Percentiles rank a stretch among this genome's conserved stretches.
Evolutionary conservation across 2,797 vertebrate species (phyloP).

Genomic region (Enteromius radiatus): DNA sequence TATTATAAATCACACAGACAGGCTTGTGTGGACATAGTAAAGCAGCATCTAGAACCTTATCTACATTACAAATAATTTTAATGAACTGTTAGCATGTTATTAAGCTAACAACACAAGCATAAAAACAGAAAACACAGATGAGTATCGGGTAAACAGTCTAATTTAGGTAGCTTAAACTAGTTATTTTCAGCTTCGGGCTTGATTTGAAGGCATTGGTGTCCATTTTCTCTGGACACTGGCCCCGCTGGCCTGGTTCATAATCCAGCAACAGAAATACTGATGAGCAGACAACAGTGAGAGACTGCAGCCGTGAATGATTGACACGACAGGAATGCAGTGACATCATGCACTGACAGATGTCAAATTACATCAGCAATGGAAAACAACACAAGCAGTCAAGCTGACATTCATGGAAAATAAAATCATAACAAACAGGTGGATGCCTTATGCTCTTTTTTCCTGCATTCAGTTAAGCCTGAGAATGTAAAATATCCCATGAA

Average conservation of each 20-base stretch:
- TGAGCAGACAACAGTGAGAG: not conserved
- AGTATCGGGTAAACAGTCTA: not conserved
- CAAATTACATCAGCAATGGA: not conserved
- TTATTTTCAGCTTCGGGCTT: not conserved
- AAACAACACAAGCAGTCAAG: not conserved
- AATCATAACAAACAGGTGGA: not conserved
- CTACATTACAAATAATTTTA: not conserved
- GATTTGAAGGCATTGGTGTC: not conserved
- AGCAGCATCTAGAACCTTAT: not conserved
- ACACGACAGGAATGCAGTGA: constrained; percentile 11
- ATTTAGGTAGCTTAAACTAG: not conserved
- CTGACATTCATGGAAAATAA: not conserved
- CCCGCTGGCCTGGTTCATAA: not conserved
- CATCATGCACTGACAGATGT: not conserved
- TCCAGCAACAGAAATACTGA: not conserved
- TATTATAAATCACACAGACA: not conserved
- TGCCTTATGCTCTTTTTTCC: not conserved
- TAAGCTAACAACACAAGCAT: not conserved
- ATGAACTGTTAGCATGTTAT: not conserved
- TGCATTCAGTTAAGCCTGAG: not conserved
- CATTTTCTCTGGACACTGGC: not conserved
- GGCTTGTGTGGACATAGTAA: not conserved
- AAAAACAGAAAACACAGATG: not conserved
- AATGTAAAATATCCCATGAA: not conserved
- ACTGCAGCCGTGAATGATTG: not conserved